Conservation (phyloP, 2,888 invertebrate species). For the Chalcis sispes region DNA sequence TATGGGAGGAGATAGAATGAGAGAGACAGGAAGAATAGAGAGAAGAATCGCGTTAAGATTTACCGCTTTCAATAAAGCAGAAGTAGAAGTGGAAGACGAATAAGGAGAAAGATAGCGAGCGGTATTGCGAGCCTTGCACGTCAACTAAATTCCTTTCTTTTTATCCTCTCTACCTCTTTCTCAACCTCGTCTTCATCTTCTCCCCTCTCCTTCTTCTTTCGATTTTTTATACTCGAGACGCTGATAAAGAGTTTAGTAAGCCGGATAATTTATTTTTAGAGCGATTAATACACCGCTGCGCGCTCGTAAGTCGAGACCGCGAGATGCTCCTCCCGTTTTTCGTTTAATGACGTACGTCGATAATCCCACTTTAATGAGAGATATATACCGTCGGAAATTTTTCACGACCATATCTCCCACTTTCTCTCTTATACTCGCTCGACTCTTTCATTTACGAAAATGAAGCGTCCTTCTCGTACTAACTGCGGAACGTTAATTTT, state of each 20-base stretch:
- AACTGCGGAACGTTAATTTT: constrained; percentile 31
- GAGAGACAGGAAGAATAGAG: background rate
- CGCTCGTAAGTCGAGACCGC: background rate
- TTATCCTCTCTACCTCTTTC: background rate
- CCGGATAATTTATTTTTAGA: constrained; percentile 32
- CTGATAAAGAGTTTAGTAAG: constrained; percentile 37
- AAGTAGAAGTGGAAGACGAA: background rate
- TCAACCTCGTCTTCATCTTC: background rate
- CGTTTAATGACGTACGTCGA: constrained; percentile 1
- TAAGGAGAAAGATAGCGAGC: constrained; percentile 6
- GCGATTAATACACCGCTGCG: constrained; percentile 13
- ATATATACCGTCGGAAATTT: background rate
- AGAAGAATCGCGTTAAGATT: constrained; percentile 43
- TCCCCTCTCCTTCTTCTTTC: background rate
- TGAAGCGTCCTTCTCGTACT: background rate
- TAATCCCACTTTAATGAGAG: constrained; percentile 36
- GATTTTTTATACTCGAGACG: background rate
- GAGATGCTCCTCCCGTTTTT: no score
- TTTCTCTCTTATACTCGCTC: background rate
- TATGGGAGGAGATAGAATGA: no score
- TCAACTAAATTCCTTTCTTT: constrained; percentile 18
- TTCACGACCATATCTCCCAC: background rate
- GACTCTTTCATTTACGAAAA: constrained; percentile 15
- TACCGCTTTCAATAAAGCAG: constrained; percentile 55
- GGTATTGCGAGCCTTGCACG: background rate